A percentile compares a stretch with the other conserved stretches of the same genome.
Evolutionary conservation across 2,888 invertebrate species (phyloP).

Genomic region (Colostygia pectinataria): DNA sequence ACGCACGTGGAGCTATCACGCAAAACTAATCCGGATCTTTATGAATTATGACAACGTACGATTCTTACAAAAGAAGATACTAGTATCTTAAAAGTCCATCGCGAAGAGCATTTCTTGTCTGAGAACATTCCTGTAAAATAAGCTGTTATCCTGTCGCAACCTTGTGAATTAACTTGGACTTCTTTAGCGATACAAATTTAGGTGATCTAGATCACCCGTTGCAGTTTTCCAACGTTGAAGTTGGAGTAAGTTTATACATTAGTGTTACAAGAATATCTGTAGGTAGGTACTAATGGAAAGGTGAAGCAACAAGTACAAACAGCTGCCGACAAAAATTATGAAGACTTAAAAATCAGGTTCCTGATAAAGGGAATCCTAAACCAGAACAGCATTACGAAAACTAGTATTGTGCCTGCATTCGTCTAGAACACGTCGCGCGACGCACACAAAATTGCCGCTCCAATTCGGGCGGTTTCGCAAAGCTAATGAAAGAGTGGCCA

Average conservation of each 20-base stretch:
- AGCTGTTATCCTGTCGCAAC: too few relatives aligned
- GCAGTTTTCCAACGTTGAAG: too few relatives aligned
- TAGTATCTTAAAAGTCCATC: slow-evolving; percentile 1
- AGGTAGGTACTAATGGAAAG: too few relatives aligned
- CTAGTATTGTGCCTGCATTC: slow-evolving; percentile 37
- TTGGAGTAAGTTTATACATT: too few relatives aligned
- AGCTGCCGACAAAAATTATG: too few relatives aligned
- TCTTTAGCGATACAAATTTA: too few relatives aligned
- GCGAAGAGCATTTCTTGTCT: not conserved
- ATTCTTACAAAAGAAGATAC: not conserved
- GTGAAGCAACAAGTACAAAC: too few relatives aligned
- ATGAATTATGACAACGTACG: slow-evolving; percentile 16
- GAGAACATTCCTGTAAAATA: not conserved
- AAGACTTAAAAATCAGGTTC: not conserved
- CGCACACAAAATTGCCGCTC: slow-evolving; percentile 71
- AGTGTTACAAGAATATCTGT: too few relatives aligned
- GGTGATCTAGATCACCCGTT: too few relatives aligned
- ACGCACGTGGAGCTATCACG: slow-evolving; percentile 22
- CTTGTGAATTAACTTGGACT: too few relatives aligned
- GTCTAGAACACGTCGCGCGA: slow-evolving; percentile 63
- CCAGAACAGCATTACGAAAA: slow-evolving; percentile 7
- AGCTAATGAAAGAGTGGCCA: slow-evolving; percentile 64
- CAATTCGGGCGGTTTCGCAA: slow-evolving; percentile 77
- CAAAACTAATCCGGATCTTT: slow-evolving; percentile 20
- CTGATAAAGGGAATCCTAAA: not conserved